Conservation (phyloP, 2,113 vertebrate genomes). For the Hemibagrus wyckioides region DNA sequence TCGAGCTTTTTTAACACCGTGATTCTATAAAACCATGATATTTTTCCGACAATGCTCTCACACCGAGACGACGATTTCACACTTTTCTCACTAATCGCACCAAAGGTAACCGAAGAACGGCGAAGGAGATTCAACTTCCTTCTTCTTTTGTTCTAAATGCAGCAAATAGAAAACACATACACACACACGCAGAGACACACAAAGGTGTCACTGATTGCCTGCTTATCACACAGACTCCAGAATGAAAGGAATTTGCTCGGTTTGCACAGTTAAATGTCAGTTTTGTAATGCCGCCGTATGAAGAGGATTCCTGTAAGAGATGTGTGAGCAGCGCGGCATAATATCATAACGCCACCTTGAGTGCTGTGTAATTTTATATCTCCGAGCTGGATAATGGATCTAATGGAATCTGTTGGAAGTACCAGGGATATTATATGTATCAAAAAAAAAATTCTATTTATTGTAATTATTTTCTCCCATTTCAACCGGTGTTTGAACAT, state of each 20-base stretch:
- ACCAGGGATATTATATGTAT: constrained; percentile 11
- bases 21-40: too few species aligned
- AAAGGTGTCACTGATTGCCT: constrained; percentile 2
- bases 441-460: constrained; percentile 1
- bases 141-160: constrained; percentile 13
- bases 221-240: constrained; percentile 27
- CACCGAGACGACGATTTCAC: too few species aligned
- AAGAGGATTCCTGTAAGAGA: constrained; percentile 28
- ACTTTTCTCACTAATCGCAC: neutral
- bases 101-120: neutral
- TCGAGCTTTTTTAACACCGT: too few species aligned
- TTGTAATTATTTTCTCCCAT: constrained; percentile 19
- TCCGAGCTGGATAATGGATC: constrained; percentile 26
- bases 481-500: constrained; percentile 15
- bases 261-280: constrained; percentile 35
- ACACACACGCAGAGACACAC: neutral
- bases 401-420: constrained; percentile 30
- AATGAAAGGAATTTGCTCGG: constrained; percentile 35
- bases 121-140: constrained; percentile 39
- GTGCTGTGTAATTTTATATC: constrained; percentile 31
- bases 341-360: constrained; percentile 5
- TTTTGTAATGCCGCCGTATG: constrained; percentile 18
- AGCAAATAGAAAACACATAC: constrained; percentile 1
- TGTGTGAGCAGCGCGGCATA: neutral
- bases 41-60: neutral